Base-by-base conservation (phyloP, 2,797 vertebrate genomes). In the Lates japonicus region DNA sequence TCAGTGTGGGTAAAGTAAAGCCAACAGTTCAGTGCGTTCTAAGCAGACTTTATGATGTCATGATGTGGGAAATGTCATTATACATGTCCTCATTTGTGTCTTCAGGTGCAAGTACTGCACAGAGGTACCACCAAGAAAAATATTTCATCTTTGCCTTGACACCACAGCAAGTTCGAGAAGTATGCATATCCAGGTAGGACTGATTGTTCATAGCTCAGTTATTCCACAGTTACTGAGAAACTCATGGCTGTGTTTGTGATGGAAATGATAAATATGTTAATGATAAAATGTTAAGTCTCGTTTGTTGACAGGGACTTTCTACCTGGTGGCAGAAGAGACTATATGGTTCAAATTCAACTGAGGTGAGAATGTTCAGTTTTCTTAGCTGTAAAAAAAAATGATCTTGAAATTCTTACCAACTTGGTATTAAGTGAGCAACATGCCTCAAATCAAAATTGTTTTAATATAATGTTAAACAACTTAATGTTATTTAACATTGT, bases 101-200 rank as follows among this genome's bases (percentile, higher is more conserved):
- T 85, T 48, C 81, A 96, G 99, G 98, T 95, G 95, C 96, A 70
- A 97, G 96, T 91, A 96, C 94, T 86, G 94, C 97, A 91, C 98
- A 99, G 83, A 96, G 97, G 72, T 98, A 97, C 91, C 98, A 98
- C 91, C 98, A 99, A 87, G 98, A 99, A 90, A 99, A 98, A 88
- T 98, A 97, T 93, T 99, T 99, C 81, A 98, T 99, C 91, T 99
- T 99, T 94, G 98, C 98, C 74, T 91, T 99, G 95, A 99, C 98
- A 39, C 98, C 98, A 74, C 98, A 99, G 75, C 98, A 99, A 94
- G 98, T 99, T 90, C 96, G 98, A 93, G 98, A 99, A 93, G 97
- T 99, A 81, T 98, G 97, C 95, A 98, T 99, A 94, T 99, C 98
- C 89, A 97, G 98, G 98, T 99, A 96, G 93, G 95, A 58, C 13